Conservation (phyloP, 2,888 invertebrate species). For the Lymantria monacha region DNA sequence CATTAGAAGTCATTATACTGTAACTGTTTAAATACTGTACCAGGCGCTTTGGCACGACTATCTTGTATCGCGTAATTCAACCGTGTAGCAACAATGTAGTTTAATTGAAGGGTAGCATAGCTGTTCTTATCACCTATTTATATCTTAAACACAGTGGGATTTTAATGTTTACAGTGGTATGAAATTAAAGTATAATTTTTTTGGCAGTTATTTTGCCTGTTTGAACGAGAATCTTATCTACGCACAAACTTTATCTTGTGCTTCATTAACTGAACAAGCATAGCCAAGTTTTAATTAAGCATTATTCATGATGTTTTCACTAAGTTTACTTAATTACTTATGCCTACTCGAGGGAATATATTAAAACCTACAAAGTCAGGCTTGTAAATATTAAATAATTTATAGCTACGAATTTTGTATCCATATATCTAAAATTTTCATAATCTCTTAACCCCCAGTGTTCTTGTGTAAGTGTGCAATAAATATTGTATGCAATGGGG, state of each 20-base stretch:
- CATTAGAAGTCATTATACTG: too few species aligned
- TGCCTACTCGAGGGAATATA: constrained; percentile 32
- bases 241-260: not conserved
- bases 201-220: too few species aligned
- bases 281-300: constrained; percentile 42
- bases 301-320: constrained; percentile 45
- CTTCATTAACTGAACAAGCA: constrained; percentile 38
- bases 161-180: too few species aligned
- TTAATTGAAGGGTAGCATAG: too few species aligned
- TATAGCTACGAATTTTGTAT: constrained; percentile 40
- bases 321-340: constrained; percentile 36
- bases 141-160: too few species aligned
- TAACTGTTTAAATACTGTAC: too few species aligned
- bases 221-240: too few species aligned
- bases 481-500: constrained; percentile 71
- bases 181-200: too few species aligned
- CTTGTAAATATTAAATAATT: constrained; percentile 39
- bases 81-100: too few species aligned
- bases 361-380: constrained; percentile 36
- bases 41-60: too few species aligned
- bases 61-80: too few species aligned
- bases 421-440: constrained; percentile 52
- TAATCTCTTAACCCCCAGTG: constrained; percentile 56
- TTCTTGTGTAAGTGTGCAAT: constrained; percentile 57
- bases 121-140: too few species aligned